phyloP scores from a whole-genome alignment of 2,888 invertebrate genomes.

The Colletes collaris region DNA sequence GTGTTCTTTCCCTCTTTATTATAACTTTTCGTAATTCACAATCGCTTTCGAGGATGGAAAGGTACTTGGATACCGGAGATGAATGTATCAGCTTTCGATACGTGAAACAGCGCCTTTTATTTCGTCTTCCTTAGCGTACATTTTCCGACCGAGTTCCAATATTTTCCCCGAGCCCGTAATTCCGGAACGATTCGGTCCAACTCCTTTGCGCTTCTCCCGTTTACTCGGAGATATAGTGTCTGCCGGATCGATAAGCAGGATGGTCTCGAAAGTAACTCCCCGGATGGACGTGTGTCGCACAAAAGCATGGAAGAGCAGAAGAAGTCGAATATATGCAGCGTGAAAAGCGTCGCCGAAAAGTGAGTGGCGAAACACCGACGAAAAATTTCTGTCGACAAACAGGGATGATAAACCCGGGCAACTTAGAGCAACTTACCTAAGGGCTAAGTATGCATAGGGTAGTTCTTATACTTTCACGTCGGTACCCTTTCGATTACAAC shows the following conservation, averaged over 20 bases:
- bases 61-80: constrained; percentile 21
- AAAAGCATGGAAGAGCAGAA: not conserved
- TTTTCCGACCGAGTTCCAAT: not conserved
- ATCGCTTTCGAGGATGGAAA: not conserved
- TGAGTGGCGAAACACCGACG: not conserved
- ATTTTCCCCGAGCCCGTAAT: not conserved
- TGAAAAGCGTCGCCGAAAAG: not conserved
- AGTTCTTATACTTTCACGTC: no score
- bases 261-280: not conserved
- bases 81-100: constrained; percentile 11
- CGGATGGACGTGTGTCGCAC: not conserved
- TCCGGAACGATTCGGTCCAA: constrained; percentile 2
- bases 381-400: not conserved
- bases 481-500: no score
- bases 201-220: not conserved
- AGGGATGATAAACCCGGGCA: not conserved
- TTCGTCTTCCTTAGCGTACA: not conserved
- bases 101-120: not conserved
- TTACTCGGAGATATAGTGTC: not conserved
- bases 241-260: constrained; percentile 4
- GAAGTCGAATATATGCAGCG: not conserved
- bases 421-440: no score
- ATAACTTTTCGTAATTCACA: constrained; percentile 34
- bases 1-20: constrained; percentile 3
- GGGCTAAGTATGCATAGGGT: no score